Evolutionary conservation across 2,797 vertebrate species (phyloP), one percentile per base, ranked within the genome.

Genomic region (Tachyglossus aculeatus): DNA sequence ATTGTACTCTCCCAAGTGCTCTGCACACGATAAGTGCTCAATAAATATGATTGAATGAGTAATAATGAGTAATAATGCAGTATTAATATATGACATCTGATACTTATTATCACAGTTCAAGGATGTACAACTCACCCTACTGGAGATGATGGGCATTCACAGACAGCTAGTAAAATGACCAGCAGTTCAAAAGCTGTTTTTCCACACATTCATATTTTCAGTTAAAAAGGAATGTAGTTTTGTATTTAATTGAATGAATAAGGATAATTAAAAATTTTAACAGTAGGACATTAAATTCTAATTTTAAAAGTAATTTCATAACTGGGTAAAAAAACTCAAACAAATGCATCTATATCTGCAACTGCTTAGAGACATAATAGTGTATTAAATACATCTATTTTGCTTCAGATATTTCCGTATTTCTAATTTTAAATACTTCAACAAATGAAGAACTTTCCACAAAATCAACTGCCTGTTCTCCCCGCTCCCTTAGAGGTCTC

Each of bases 371-470:
- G 74, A 88, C 41, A 9, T 16, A 80, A 77, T 67, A 66, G 65
- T 54, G 52, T 54, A 67, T 51, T 33, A 75, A 77, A 71, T 41
- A 72, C 79, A 57, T 5, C 39, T 66, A 3, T 59, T 75, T 84
- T 69, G 76, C 62, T 70, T 53, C 53, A 60, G 77, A 40, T 67
- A 80, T 32, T 45, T 71, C 71, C 60, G 48, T 78, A 33, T 56
- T 51, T 64, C 82, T 67, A 62, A 56, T 77, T 78, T 83, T 78
- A n/a, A 74, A 74, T 56, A 48, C 81, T 72, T 75, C 74, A 68
- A 77, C 66, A 90, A 89, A 84, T 54, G 4, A 68, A 86, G 80
- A 64, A 54, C 31, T 63, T 62, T 83, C 74, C 67, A 36, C 34
- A 84, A 72, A 70, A 79, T 73, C 67, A 84, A 68, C 60, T 40